Evolutionary conservation across 2,113 vertebrate species (phyloP).

Genomic region (Vanacampus margaritifer): DNA sequence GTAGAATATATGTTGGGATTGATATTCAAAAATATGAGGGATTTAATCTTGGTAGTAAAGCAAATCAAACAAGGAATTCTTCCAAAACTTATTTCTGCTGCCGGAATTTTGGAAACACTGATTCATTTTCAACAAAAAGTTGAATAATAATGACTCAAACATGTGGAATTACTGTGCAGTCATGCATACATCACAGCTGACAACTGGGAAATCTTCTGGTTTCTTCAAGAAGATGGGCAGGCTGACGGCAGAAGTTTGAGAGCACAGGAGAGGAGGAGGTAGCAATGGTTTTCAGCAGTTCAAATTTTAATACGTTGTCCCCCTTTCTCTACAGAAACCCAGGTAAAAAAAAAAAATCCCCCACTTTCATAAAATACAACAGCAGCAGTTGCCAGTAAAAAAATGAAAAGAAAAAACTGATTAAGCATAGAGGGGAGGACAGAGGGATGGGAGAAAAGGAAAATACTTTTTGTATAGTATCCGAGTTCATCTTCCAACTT

Average conservation of each 20-base stretch:
- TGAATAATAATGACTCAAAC: not conserved
- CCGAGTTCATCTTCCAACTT: slow-evolving; percentile 73
- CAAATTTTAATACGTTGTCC: slow-evolving; percentile 86
- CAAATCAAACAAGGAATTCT: slow-evolving; percentile 3
- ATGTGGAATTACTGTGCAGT: not conserved
- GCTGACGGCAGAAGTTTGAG: slow-evolving; percentile 45
- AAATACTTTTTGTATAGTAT: slow-evolving; percentile 75
- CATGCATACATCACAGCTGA: slow-evolving; percentile 12
- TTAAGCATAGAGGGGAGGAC: slow-evolving; percentile 43
- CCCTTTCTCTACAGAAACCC: slow-evolving; percentile 86
- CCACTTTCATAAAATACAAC: slow-evolving; percentile 98
- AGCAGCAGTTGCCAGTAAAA: slow-evolving; percentile 95
- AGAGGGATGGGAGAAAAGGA: slow-evolving; percentile 53
- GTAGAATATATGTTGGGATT: not conserved
- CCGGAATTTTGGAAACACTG: slow-evolving; percentile 8
- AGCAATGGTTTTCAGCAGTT: slow-evolving; percentile 83
- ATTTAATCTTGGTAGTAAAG: slow-evolving; percentile 7
- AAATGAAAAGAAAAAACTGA: slow-evolving; percentile 77
- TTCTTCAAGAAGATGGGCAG: not conserved
- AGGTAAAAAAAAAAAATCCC: slow-evolving; percentile 77
- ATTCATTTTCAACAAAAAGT: slow-evolving; percentile 1
- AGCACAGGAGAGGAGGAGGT: slow-evolving; percentile 65
- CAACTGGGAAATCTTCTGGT: not conserved
- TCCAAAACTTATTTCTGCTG: slow-evolving; percentile 6
- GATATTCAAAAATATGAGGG: slow-evolving; percentile 7